Conservation (phyloP, 2,888 invertebrate species). For the Tetanocera ferruginea region DNA sequence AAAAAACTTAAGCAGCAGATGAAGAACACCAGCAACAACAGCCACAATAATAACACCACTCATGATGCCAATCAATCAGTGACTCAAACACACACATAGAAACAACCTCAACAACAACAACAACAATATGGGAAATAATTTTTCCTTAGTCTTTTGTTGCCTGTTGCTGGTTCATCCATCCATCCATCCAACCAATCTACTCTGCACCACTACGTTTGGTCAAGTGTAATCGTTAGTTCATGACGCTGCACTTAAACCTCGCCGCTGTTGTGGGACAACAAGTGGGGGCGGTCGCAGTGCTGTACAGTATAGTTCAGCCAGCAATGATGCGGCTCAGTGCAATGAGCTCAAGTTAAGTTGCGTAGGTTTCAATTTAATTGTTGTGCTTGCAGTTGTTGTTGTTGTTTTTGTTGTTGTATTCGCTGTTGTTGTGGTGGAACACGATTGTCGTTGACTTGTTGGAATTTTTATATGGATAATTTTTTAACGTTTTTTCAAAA, state of each 20-base stretch:
- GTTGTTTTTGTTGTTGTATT: not conserved
- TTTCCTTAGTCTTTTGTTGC: not conserved
- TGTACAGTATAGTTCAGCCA: not conserved
- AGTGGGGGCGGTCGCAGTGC: not conserved
- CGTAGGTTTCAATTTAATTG: conserved; percentile 56
- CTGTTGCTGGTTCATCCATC: not conserved
- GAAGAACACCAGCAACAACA: conserved; percentile 28
- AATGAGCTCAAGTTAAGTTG: conserved; percentile 42
- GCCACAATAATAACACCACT: conserved; percentile 54
- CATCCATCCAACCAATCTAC: not conserved
- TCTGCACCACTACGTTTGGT: conserved; percentile 35
- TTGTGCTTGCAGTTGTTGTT: conserved; percentile 33
- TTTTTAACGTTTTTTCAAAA: not conserved
- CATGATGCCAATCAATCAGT: conserved; percentile 67
- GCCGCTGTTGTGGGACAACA: not conserved
- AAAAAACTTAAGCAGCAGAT: conserved; percentile 22
- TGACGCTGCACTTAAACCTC: conserved; percentile 65
- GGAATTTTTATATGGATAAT: conserved; percentile 11
- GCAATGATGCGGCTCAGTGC: not conserved
- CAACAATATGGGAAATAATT: conserved; percentile 32
- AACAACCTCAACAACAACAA: conserved; percentile 24
- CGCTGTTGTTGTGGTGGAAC: not conserved
- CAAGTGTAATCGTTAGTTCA: conserved; percentile 63
- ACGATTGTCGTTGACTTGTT: conserved; percentile 1
- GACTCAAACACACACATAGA: conserved; percentile 41